These are phyloP conservation scores for Nixonia krombeini DNA, from an alignment of 1,140 invertebrate genomes.

Conservation along the genomic window DNA sequence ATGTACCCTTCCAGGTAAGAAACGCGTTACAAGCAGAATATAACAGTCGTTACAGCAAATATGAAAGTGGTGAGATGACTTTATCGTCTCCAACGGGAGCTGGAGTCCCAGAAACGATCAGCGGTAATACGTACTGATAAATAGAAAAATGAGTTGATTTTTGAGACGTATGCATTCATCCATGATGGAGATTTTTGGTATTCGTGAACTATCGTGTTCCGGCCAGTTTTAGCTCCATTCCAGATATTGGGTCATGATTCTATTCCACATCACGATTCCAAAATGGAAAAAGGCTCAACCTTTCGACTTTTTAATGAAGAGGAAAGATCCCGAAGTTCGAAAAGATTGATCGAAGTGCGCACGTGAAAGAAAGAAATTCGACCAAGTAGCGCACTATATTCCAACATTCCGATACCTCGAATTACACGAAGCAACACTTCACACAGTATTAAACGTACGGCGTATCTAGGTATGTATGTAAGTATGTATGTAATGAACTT, in stretches of 20 bases:
- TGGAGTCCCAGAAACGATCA: slow-evolving; percentile 60
- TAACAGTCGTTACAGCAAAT: slow-evolving; percentile 65
- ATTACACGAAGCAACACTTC: slow-evolving; percentile 34
- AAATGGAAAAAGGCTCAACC: not conserved
- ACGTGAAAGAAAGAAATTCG: not conserved
- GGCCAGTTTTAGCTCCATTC: not conserved
- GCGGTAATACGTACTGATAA: slow-evolving; percentile 61
- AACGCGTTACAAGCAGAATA: slow-evolving; percentile 60
- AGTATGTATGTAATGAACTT: slow-evolving; percentile 12
- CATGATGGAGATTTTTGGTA: slow-evolving; percentile 31
- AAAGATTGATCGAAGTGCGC: not conserved
- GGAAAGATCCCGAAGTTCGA: not conserved
- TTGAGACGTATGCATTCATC: slow-evolving; percentile 18
- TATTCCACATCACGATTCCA: not conserved
- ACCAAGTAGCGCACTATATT: slow-evolving; percentile 7
- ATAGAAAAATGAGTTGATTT: slow-evolving; percentile 19
- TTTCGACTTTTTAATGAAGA: not conserved
- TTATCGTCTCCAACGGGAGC: slow-evolving; percentile 61
- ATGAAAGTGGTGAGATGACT: slow-evolving; percentile 62
- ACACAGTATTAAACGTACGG: slow-evolving; percentile 38
- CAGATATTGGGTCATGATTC: not conserved
- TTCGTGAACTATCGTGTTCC: not conserved
- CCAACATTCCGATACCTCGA: slow-evolving; percentile 34
- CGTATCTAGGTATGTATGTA: slow-evolving; percentile 19
- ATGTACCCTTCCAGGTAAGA: slow-evolving; percentile 50